Percentiles rank a stretch among this genome's conserved stretches.
Conservation (phyloP, 2,113 vertebrate genomes). For the Cacatua alba region DNA sequence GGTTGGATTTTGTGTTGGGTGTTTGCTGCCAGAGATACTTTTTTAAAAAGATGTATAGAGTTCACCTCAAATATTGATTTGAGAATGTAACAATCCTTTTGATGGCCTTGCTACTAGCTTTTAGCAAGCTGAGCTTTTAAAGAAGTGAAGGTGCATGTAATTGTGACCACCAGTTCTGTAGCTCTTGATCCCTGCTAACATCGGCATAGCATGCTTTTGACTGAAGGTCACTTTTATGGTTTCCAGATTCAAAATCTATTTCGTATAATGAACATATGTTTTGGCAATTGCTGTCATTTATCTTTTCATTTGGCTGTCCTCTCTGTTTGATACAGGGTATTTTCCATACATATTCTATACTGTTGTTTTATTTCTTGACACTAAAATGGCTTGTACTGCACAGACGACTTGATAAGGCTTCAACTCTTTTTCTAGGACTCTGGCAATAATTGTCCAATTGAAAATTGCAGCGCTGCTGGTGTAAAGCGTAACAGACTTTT, state of each 20-base stretch:
- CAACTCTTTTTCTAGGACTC: slow-evolving; percentile 33
- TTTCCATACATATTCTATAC: slow-evolving; percentile 32
- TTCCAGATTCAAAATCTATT: slow-evolving; percentile 43
- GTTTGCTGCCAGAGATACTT: neutral
- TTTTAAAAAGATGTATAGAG: neutral
- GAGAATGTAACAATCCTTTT: neutral
- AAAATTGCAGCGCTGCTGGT: slow-evolving; percentile 37
- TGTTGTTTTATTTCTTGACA: slow-evolving; percentile 35
- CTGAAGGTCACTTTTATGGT: slow-evolving; percentile 3
- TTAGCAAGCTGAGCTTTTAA: neutral
- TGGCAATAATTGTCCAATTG: slow-evolving; percentile 54
- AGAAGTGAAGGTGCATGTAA: neutral
- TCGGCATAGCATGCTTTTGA: neutral
- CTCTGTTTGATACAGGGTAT: neutral
- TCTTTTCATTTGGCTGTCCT: slow-evolving; percentile 20
- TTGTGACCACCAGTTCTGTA: neutral
- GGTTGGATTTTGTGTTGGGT: neutral
- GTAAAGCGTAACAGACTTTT: slow-evolving; percentile 66
- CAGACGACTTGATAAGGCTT: slow-evolving; percentile 45
- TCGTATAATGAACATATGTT: slow-evolving; percentile 8
- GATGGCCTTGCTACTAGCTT: neutral
- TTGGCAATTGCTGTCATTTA: slow-evolving; percentile 19
- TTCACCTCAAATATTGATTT: neutral
- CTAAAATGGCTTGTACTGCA: slow-evolving; percentile 1
- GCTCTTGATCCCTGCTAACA: neutral